A percentile compares a stretch with the other conserved stretches of the same genome.
Evolutionary conservation across 2,888 invertebrate species (phyloP).

Genomic region (Cabera pusaria): DNA sequence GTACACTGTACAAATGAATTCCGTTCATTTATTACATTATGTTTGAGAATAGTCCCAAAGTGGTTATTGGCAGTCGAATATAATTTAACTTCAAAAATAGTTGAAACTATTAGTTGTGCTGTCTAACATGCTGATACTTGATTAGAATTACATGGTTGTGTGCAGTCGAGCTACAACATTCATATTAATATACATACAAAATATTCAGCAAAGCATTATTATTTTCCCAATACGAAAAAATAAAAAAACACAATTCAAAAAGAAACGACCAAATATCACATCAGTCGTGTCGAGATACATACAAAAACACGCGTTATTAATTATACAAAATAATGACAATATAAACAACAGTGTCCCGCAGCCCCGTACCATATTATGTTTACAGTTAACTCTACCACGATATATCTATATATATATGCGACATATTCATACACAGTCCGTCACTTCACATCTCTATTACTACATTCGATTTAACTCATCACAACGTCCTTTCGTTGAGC

Average conservation of each 20-base stretch:
- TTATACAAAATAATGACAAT: slow-evolving; percentile 31
- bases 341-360: slow-evolving; percentile 50
- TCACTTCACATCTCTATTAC: slow-evolving; percentile 49
- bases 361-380: slow-evolving; percentile 40
- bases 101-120: no score
- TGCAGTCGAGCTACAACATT: no score
- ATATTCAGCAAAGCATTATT: slow-evolving; percentile 14
- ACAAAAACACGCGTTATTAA: slow-evolving; percentile 20
- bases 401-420: slow-evolving; percentile 61
- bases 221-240: slow-evolving; percentile 14
- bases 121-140: no score
- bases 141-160: no score
- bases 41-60: no score
- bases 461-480: slow-evolving; percentile 50
- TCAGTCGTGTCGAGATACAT: no score
- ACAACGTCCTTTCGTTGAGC: slow-evolving; percentile 60
- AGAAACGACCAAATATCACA: no score
- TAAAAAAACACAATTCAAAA: slow-evolving; percentile 13
- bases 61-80: no score
- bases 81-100: no score
- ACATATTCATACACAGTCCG: slow-evolving; percentile 60
- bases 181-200: no score
- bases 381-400: slow-evolving; percentile 54
- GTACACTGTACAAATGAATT: no score
- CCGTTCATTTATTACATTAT: no score